These are phyloP conservation scores for Xenopus tropicalis DNA, from an alignment of 2,113 vertebrate genomes.

Conservation along the genomic window DNA sequence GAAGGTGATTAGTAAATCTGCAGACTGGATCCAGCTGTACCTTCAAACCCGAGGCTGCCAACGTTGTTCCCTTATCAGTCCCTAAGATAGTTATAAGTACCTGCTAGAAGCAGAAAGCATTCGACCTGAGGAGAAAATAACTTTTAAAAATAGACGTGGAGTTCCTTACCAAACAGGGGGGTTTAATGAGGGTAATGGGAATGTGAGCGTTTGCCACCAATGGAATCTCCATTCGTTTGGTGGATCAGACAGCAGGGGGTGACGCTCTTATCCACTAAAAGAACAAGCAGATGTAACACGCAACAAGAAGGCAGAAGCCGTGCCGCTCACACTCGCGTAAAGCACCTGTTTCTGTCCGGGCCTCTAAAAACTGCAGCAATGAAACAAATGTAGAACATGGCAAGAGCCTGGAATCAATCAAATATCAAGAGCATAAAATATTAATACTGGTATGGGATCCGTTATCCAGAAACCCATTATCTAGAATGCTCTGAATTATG, in stretches of 20 bases:
- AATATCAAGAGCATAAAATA: no score
- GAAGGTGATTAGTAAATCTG: constrained; percentile 26
- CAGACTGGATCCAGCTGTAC: constrained; percentile 28
- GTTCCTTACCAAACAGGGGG: neutral
- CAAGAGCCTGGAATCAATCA: no score
- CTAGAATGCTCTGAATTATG: no score
- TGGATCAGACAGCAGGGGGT: neutral
- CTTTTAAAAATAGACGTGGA: constrained; percentile 31
- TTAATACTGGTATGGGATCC: no score
- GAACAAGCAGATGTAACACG: no score
- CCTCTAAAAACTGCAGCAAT: no score
- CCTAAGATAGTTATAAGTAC: constrained; percentile 23
- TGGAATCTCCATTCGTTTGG: neutral
- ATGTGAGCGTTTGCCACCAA: neutral
- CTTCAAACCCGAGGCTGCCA: constrained; percentile 20
- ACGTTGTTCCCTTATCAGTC: constrained; percentile 33
- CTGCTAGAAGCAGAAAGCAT: constrained; percentile 26
- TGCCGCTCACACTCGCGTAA: no score
- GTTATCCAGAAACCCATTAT: no score
- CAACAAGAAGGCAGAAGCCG: no score
- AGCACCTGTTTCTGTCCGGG: no score
- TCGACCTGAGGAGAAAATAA: neutral
- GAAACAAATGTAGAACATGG: no score
- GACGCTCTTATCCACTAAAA: no score
- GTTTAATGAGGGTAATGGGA: neutral